A percentile compares a stretch with the other conserved stretches of the same genome.
Conservation (phyloP, 2,888 invertebrate genomes). For the Ptychoptera contaminata region DNA sequence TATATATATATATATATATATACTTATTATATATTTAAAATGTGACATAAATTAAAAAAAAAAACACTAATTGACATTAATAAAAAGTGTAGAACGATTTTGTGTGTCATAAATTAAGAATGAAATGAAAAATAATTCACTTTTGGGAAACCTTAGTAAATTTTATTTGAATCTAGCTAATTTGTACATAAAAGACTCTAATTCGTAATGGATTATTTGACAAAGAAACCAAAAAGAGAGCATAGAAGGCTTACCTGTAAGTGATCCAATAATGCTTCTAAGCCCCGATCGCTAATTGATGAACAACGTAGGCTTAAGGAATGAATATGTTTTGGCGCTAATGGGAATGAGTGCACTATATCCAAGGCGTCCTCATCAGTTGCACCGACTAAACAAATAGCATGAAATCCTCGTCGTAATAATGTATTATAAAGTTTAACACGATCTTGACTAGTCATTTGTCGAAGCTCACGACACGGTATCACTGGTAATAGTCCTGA, state of each 20-base stretch:
- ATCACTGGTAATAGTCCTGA: constrained; percentile 68
- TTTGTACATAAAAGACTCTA: too few relatives aligned
- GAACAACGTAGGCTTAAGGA: constrained; percentile 76
- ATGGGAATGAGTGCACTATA: constrained; percentile 69
- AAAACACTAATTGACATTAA: too few relatives aligned
- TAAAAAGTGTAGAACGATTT: too few relatives aligned
- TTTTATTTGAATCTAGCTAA: too few relatives aligned
- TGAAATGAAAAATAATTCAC: too few relatives aligned
- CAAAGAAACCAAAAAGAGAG: too few relatives aligned
- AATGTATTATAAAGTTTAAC: constrained; percentile 62
- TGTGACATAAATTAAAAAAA: too few relatives aligned
- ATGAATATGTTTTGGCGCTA: constrained; percentile 68
- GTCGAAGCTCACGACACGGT: constrained; percentile 67
- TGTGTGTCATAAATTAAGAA: too few relatives aligned
- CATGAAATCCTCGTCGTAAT: constrained; percentile 72
- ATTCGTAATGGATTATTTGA: too few relatives aligned
- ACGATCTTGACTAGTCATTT: constrained; percentile 38
- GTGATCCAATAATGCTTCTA: constrained; percentile 78
- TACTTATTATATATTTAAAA: too few relatives aligned
- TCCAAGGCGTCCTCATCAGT: constrained; percentile 81
- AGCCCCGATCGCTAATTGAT: constrained; percentile 77
- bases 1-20: too few relatives aligned
- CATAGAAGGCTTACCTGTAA: constrained; percentile 45
- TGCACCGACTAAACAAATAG: constrained; percentile 68
- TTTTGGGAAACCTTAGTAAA: too few relatives aligned